These are phyloP conservation scores for Cyphomyrus plagiostoma DNA, from an alignment of 2,113 vertebrate species.

Conservation along the genomic window DNA sequence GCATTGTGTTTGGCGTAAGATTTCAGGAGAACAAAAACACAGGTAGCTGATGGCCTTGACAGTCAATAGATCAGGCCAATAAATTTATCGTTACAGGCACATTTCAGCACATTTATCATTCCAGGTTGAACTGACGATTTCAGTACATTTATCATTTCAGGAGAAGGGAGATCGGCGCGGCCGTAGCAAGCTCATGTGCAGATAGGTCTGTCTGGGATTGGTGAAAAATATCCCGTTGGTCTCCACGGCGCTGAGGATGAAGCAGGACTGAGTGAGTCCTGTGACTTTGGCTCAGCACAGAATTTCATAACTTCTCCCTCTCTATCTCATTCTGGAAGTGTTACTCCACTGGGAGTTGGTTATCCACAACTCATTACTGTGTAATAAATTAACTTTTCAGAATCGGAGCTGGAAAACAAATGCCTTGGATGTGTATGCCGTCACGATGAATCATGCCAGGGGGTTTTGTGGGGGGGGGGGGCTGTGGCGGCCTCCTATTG, in stretches of 20 bases:
- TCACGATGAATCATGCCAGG: conserved; percentile 49
- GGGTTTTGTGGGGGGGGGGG: conserved; percentile 17
- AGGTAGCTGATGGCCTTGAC: background rate
- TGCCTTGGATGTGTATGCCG: conserved; percentile 28
- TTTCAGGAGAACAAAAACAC: background rate
- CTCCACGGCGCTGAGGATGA: background rate
- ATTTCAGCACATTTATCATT: background rate
- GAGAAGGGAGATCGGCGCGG: background rate
- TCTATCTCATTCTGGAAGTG: conserved; percentile 20
- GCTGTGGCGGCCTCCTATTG: conserved; percentile 14
- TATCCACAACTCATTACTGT: conserved; percentile 54
- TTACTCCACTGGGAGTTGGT: conserved; percentile 27
- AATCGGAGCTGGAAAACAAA: conserved; percentile 39
- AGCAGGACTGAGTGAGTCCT: background rate
- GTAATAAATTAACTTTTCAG: conserved; percentile 52
- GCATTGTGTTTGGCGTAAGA: background rate
- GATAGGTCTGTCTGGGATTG: background rate
- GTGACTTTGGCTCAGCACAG: background rate
- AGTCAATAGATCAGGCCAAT: background rate
- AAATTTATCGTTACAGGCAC: background rate
- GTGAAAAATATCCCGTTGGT: background rate
- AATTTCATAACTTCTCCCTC: background rate
- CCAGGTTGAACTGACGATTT: background rate
- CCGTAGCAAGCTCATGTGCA: background rate
- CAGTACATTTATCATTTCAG: background rate